Percentiles rank a stretch among this genome's conserved stretches.
Conservation (phyloP, 2,113 vertebrate species). For the Lophotis ruficrista region DNA sequence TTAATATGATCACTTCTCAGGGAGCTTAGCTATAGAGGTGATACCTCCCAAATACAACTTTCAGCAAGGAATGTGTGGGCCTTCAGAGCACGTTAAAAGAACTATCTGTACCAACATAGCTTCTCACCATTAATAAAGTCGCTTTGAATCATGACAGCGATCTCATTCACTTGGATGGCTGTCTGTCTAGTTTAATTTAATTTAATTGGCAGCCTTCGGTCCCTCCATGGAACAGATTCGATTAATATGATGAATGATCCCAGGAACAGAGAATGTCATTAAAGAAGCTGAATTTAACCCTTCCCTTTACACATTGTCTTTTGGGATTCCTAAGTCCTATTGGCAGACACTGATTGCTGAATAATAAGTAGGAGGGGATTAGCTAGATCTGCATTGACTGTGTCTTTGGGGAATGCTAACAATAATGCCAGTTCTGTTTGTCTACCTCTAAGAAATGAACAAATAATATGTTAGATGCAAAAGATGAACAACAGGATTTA, state of each 20-base stretch:
- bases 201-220: slow-evolving; percentile 36
- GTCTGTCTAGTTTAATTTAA: slow-evolving; percentile 46
- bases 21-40: slow-evolving; percentile 31
- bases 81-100: slow-evolving; percentile 54
- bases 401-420: slow-evolving; percentile 47
- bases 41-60: slow-evolving; percentile 20
- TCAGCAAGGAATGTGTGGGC: not conserved
- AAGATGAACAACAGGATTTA: slow-evolving; percentile 52
- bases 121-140: slow-evolving; percentile 49
- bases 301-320: slow-evolving; percentile 19
- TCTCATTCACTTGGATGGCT: slow-evolving; percentile 3
- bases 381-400: slow-evolving; percentile 26
- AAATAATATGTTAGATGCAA: slow-evolving; percentile 20
- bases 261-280: not conserved
- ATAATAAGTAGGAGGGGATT: slow-evolving; percentile 63
- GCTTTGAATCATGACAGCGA: slow-evolving; percentile 6
- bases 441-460: slow-evolving; percentile 38
- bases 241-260: slow-evolving; percentile 30
- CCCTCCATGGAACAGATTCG: not conserved
- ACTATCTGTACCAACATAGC: not conserved
- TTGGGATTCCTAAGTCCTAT: slow-evolving; percentile 47
- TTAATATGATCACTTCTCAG: slow-evolving; percentile 43
- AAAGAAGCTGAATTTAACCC: slow-evolving; percentile 51
- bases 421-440: slow-evolving; percentile 23
- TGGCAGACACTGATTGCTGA: slow-evolving; percentile 35